Evolutionary conservation across 2,888 invertebrate species (phyloP).

Genomic region (Volucella zonaria): DNA sequence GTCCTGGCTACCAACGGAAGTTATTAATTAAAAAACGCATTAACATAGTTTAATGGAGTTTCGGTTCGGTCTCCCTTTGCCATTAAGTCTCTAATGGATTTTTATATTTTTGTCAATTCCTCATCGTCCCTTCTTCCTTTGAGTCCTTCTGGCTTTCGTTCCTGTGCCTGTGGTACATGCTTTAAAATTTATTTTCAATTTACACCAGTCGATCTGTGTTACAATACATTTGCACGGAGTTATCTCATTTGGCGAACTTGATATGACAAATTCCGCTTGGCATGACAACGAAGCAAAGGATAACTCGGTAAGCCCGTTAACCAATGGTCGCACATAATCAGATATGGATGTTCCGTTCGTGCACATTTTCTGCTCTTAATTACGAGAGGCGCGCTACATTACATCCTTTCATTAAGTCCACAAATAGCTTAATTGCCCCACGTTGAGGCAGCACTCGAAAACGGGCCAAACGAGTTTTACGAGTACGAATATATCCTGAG

Average conservation of each 20-base stretch:
- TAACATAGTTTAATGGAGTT: slow-evolving; percentile 69
- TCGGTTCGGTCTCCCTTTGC: slow-evolving; percentile 37
- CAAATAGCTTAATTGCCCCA: slow-evolving; percentile 62
- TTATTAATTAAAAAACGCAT: slow-evolving; percentile 68
- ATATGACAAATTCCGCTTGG: slow-evolving; percentile 38
- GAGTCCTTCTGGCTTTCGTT: background rate
- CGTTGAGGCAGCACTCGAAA: slow-evolving; percentile 26
- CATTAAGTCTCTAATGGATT: slow-evolving; percentile 49
- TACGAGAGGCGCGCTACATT: slow-evolving; percentile 38
- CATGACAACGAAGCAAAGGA: background rate
- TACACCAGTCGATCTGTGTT: slow-evolving; percentile 1
- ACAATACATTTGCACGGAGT: slow-evolving; percentile 15
- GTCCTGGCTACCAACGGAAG: slow-evolving; percentile 42
- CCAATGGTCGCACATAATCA: slow-evolving; percentile 26
- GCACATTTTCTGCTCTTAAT: slow-evolving; percentile 58
- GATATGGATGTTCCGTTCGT: slow-evolving; percentile 20
- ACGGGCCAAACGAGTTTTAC: slow-evolving; percentile 1
- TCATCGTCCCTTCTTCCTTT: background rate
- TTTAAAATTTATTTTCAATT: slow-evolving; percentile 20
- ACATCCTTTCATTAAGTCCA: slow-evolving; percentile 67
- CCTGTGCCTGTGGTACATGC: slow-evolving; percentile 25
- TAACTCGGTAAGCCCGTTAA: slow-evolving; percentile 9
- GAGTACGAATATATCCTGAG: background rate
- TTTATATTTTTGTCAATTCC: slow-evolving; percentile 6
- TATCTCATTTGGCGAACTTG: background rate